These are phyloP conservation scores for Mythimna pallens DNA, from an alignment of 2,888 invertebrate genomes.

Conservation along the genomic window DNA sequence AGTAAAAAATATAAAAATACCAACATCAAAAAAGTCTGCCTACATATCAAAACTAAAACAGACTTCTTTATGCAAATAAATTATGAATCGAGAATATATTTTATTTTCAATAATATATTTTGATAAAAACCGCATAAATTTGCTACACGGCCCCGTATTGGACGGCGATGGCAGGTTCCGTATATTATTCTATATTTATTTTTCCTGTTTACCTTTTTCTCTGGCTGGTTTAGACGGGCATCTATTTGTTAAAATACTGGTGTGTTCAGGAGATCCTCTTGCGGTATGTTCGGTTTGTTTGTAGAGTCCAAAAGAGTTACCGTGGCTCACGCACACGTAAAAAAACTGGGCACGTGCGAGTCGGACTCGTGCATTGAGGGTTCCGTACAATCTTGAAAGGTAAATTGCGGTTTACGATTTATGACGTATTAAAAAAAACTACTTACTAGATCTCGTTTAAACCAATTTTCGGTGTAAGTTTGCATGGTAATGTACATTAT, in stretches of 20 bases:
- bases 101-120: constrained; percentile 59
- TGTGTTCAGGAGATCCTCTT: neutral
- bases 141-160: constrained; percentile 28
- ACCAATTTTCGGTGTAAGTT: too few relatives aligned
- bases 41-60: constrained; percentile 59
- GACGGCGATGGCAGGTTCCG: constrained; percentile 24
- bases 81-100: constrained; percentile 63
- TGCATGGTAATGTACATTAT: too few relatives aligned
- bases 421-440: too few relatives aligned
- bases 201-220: constrained; percentile 38
- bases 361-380: too few relatives aligned
- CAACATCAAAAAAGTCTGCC: constrained; percentile 18
- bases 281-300: neutral
- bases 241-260: neutral
- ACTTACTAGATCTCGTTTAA: too few relatives aligned
- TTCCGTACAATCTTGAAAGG: too few relatives aligned
- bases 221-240: neutral
- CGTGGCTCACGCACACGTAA: too few relatives aligned
- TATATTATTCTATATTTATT: constrained; percentile 50
- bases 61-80: constrained; percentile 58
- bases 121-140: constrained; percentile 69
- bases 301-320: too few relatives aligned
- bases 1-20: constrained; percentile 1
- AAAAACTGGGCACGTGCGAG: too few relatives aligned
- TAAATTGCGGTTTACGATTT: too few relatives aligned